Conservation (phyloP, 2,888 invertebrate genomes). For the Cerceris ruficornis region DNA sequence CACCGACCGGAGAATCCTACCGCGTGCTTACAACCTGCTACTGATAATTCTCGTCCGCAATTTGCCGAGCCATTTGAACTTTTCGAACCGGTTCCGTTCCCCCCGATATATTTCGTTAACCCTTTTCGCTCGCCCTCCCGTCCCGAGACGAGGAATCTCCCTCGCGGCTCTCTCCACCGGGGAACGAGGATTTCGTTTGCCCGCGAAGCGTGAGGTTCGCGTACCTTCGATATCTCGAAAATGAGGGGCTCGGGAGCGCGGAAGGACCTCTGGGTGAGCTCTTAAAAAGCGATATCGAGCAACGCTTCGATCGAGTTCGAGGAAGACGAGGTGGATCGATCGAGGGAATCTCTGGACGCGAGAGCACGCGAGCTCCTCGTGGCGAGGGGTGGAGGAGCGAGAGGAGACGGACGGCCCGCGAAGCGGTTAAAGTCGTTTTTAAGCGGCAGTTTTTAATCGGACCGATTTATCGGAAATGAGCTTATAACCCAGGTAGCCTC, state of each 20-base stretch:
- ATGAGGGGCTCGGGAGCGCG: background rate
- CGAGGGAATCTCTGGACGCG: slow-evolving; percentile 37
- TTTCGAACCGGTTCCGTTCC: slow-evolving; percentile 30
- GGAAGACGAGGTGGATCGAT: slow-evolving; percentile 31
- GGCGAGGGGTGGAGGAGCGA: background rate
- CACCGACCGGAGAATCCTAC: slow-evolving; percentile 36
- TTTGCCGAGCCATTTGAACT: slow-evolving; percentile 32
- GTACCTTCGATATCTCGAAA: background rate
- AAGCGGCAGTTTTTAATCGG: slow-evolving; percentile 73
- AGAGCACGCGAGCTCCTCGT: slow-evolving; percentile 10
- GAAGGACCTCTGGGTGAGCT: background rate
- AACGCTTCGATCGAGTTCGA: slow-evolving; percentile 29
- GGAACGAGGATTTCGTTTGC: background rate
- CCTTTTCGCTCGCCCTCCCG: background rate
- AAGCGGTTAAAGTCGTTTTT: slow-evolving; percentile 47
- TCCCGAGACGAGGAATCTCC: background rate
- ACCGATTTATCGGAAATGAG: slow-evolving; percentile 77
- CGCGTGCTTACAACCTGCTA: slow-evolving; percentile 53
- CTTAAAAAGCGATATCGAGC: background rate
- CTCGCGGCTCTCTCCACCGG: background rate
- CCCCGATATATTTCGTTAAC: slow-evolving; percentile 27
- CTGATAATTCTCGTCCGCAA: slow-evolving; percentile 48
- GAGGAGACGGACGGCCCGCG: slow-evolving; percentile 12
- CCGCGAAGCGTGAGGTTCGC: background rate
- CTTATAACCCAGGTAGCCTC: slow-evolving; percentile 76